Evolutionary conservation across 2,797 vertebrate genomes (phyloP).

Genomic region (Trachurus trachurus): DNA sequence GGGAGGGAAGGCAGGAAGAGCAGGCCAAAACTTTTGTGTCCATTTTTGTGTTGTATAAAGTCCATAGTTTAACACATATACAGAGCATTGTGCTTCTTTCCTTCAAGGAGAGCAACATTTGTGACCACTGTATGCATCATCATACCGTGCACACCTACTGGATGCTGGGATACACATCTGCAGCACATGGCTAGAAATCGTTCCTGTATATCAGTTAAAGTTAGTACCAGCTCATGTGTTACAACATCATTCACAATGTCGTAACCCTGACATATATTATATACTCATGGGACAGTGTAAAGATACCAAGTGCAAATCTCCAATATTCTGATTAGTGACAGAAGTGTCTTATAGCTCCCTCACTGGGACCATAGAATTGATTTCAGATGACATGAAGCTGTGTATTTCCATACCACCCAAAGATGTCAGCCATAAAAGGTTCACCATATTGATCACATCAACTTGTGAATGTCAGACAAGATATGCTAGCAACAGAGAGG

Average conservation of each 20-base stretch:
- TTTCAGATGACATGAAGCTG: conserved; percentile 43
- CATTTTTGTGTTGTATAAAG: not conserved
- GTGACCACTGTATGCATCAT: not conserved
- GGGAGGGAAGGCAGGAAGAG: too few species aligned
- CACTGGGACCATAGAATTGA: conserved; percentile 35
- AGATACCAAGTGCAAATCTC: conserved; percentile 13
- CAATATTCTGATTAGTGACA: conserved; percentile 47
- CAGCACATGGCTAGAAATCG: not conserved
- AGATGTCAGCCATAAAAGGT: conserved; percentile 25
- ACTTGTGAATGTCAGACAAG: conserved; percentile 41
- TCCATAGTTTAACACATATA: not conserved
- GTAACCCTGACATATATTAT: not conserved
- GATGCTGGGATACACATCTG: not conserved
- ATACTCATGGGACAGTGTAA: not conserved
- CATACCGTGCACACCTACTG: not conserved
- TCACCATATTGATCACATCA: conserved; percentile 42
- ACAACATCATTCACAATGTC: not conserved
- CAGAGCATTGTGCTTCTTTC: not conserved
- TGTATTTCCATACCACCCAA: conserved; percentile 43
- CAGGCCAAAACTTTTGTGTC: too few species aligned
- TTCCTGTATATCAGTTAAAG: not conserved
- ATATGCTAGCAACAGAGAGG: conserved; percentile 10
- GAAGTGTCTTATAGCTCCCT: conserved; percentile 20
- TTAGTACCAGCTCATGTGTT: not conserved
- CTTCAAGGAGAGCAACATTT: not conserved